A percentile compares a stretch with the other conserved stretches of the same genome.
Evolutionary conservation across 2,797 vertebrate species (phyloP).

Genomic region (Lepilemur ruficaudatus): DNA sequence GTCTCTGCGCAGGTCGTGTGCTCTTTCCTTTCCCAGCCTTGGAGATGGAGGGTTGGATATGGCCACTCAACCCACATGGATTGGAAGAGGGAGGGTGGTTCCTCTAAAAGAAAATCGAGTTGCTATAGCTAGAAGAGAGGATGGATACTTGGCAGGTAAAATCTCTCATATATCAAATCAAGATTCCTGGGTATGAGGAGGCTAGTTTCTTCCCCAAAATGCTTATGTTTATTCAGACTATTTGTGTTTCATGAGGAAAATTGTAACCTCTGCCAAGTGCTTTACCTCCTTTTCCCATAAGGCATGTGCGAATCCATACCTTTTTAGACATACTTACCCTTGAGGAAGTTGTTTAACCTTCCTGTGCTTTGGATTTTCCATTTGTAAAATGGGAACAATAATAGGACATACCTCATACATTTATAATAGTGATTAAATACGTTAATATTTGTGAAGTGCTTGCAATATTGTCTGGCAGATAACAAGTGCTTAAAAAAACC

Average conservation of each 20-base stretch:
- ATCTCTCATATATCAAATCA: neutral
- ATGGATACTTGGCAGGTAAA: neutral
- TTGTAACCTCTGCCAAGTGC: neutral
- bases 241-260: neutral
- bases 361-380: neutral
- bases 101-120: neutral
- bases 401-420: neutral
- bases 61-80: neutral
- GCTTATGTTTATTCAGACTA: neutral
- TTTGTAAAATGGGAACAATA: neutral
- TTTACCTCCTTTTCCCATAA: neutral
- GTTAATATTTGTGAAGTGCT: neutral
- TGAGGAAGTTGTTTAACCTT: neutral
- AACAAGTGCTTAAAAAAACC: neutral
- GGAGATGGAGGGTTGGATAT: neutral
- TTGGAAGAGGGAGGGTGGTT: neutral
- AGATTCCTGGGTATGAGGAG: neutral
- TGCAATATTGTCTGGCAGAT: neutral
- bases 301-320: neutral
- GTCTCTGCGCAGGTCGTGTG: neutral
- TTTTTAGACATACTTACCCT: neutral
- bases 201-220: neutral
- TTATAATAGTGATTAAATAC: constrained; percentile 17
- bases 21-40: neutral
- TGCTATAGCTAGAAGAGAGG: neutral